phyloP scores from a whole-genome alignment of 2,113 vertebrate genomes.

The Rhabdornis inornatus region DNA sequence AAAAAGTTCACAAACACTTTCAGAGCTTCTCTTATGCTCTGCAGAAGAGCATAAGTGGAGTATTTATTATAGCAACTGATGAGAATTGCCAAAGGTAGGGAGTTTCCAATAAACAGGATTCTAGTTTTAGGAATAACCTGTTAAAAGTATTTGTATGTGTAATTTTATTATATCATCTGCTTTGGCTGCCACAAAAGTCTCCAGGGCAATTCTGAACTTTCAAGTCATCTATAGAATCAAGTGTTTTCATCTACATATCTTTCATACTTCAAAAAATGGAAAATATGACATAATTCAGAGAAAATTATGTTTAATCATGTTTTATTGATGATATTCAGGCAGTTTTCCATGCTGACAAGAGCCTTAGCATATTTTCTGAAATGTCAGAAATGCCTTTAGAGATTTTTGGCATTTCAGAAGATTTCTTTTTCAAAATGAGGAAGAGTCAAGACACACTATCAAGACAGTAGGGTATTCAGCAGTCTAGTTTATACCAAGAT shows the following conservation, averaged over 20 bases:
- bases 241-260: not conserved
- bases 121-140: conserved; percentile 5
- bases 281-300: not conserved
- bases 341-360: not conserved
- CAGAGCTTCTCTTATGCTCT: not conserved
- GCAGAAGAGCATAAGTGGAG: not conserved
- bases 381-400: conserved; percentile 19
- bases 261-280: not conserved
- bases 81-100: conserved; percentile 39
- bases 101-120: conserved; percentile 20
- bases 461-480: not conserved
- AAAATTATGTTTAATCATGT: not conserved
- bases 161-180: conserved; percentile 31
- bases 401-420: conserved; percentile 1
- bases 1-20: not conserved
- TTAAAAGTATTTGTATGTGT: conserved; percentile 6
- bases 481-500: not conserved
- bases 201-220: conserved; percentile 55
- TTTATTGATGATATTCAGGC: not conserved
- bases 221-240: not conserved
- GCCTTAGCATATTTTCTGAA: not conserved
- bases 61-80: not conserved
- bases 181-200: conserved; percentile 26
- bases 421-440: not conserved
- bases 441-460: not conserved